Conservation (phyloP, 2,888 invertebrate species). For the Chelonus formosanus region DNA sequence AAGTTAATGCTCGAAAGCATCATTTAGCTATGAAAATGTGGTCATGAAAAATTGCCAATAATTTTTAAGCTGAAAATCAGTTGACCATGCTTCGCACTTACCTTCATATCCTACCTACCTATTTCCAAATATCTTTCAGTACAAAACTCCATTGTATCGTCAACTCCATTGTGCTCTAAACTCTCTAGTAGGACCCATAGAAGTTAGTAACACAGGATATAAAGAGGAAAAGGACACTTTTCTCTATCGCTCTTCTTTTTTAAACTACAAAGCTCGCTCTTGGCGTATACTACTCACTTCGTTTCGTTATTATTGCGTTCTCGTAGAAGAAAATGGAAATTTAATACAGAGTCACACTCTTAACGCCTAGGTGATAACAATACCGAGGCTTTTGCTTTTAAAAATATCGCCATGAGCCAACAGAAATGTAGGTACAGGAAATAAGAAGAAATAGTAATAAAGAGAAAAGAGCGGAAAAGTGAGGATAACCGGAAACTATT, state of each 20-base stretch:
- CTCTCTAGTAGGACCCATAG: constrained; percentile 22
- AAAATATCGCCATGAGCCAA: constrained; percentile 34
- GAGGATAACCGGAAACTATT: constrained; percentile 3
- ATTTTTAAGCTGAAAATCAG: constrained; percentile 31
- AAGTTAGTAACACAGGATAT: constrained; percentile 17
- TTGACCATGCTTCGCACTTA: constrained; percentile 19
- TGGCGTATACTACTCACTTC: constrained; percentile 35
- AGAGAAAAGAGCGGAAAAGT: constrained; percentile 22
- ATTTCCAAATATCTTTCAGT: constrained; percentile 40
- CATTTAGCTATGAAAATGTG: constrained; percentile 8
- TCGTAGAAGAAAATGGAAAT: constrained; percentile 53
- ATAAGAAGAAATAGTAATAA: constrained; percentile 10
- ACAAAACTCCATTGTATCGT: constrained; percentile 42
- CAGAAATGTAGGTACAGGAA: constrained; percentile 6
- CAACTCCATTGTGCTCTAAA: constrained; percentile 36
- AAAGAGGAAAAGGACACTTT: constrained; percentile 19
- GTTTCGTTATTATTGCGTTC: constrained; percentile 44
- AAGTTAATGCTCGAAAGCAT: constrained; percentile 1
- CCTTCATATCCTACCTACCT: constrained; percentile 2
- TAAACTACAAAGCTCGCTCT: constrained; percentile 35
- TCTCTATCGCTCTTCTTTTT: constrained; percentile 15
- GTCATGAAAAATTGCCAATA: constrained; percentile 17
- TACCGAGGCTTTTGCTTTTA: constrained; percentile 32
- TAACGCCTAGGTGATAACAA: constrained; percentile 36
- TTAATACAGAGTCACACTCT: constrained; percentile 46